These are phyloP conservation scores for Borostomias antarcticus DNA, from an alignment of 2,797 vertebrate species.

Conservation along the genomic window DNA sequence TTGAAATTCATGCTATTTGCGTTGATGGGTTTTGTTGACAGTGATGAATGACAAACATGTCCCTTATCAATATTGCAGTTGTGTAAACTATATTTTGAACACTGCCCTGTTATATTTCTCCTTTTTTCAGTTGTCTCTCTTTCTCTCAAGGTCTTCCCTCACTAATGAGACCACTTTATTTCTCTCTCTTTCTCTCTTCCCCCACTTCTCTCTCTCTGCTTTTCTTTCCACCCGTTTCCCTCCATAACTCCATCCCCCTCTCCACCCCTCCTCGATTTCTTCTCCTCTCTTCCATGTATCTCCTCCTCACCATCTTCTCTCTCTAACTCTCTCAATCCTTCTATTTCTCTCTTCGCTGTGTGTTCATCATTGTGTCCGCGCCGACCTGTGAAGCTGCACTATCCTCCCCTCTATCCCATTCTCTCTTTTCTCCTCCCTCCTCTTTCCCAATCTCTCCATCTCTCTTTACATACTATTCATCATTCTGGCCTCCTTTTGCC, in stretches of 20 bases:
- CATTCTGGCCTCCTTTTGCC: no score
- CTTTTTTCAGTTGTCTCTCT: not conserved
- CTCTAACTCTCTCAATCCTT: not conserved
- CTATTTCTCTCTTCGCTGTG: not conserved
- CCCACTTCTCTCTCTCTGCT: not conserved
- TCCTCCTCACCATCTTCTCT: not conserved
- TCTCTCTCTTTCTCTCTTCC: not conserved
- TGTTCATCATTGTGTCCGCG: not conserved
- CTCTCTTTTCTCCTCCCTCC: no score
- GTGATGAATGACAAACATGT: not conserved
- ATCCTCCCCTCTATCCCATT: no score
- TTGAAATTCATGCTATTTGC: not conserved
- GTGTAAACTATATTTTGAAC: not conserved
- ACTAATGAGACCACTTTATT: not conserved
- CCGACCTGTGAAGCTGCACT: not conserved
- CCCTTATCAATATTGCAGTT: not conserved
- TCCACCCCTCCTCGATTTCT: not conserved
- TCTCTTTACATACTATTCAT: no score
- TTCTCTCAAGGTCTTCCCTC: not conserved
- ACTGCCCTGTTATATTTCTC: no score
- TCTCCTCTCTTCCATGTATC: not conserved
- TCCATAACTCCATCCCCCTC: not conserved
- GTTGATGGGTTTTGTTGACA: not conserved
- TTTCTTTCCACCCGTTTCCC: not conserved
- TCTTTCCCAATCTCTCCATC: no score